Evolutionary conservation across 35 echinoderm and acorn worm species (phyloP), one percentile per base, ranked within the genome.

Genomic region (Apostichopus japonicus): DNA sequence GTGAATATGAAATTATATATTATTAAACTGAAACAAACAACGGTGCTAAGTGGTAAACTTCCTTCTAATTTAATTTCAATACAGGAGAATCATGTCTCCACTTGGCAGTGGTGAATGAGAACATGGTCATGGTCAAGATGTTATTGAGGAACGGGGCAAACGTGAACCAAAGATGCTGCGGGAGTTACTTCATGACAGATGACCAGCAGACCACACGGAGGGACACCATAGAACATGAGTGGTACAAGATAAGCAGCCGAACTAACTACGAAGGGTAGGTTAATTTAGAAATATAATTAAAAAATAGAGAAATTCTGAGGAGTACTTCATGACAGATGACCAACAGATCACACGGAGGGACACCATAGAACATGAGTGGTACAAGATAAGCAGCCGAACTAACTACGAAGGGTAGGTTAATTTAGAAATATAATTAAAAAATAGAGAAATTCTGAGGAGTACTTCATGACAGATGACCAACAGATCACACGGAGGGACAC

Each of bases 191-290:
- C 77, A 65, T 92, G 25, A 91, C 97, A 15, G 86, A 93, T 33
- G 97, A 99, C 79, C 97, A 99, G 79, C 93, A 93, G 59, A 92
- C 90, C 21, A 83, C 83, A 24, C 25, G 97, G 54, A 54, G 54
- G 24, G 93, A 96, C 56, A 94, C 91, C 55, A 81, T 72, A 17
- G 88, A 99, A 7, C 79, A 93, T 65, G 97, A 99, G 79, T 89
- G 53, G 10, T 90, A 96, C 54, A 80, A 91, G 22, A 79, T 99
- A 51, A 80, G 79, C 51, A n/a, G 14, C 11, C 86, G 93, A 73
- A 99, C 97, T 57, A 92, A 99, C 83, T 99, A 99, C 88, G 62
- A 99, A 89, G 97, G 97, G 97, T 99, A 86, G 84, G 95, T 80
- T 44, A 44, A 3, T 44, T 4, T 44, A 44, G 2, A 44, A 44